phyloP scores from a whole-genome alignment of 2,797 vertebrate genomes.

The Cirrhinus molitorella region DNA sequence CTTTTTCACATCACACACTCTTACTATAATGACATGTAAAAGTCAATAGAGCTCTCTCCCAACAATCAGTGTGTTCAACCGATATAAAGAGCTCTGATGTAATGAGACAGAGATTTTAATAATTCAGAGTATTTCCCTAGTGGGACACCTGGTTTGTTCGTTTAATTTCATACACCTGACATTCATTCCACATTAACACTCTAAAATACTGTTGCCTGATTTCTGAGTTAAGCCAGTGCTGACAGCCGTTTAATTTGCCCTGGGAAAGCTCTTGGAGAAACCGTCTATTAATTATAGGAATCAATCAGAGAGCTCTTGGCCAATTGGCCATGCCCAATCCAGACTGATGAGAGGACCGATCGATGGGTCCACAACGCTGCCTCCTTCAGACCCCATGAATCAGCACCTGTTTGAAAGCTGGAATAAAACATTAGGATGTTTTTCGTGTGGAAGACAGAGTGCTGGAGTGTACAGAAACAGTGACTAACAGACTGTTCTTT shows the following conservation, averaged over 20 bases:
- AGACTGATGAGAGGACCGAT: slow-evolving; percentile 54
- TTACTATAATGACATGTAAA: slow-evolving; percentile 45
- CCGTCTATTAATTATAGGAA: slow-evolving; percentile 55
- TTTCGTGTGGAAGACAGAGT: slow-evolving; percentile 20
- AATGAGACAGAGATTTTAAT: slow-evolving; percentile 62
- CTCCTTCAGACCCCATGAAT: slow-evolving; percentile 56
- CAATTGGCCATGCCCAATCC: slow-evolving; percentile 50
- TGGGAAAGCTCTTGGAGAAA: slow-evolving; percentile 51
- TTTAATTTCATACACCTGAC: slow-evolving; percentile 58
- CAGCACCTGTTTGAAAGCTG: slow-evolving; percentile 53
- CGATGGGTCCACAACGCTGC: slow-evolving; percentile 50
- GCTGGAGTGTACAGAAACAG: slow-evolving; percentile 33
- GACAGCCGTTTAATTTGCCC: slow-evolving; percentile 55
- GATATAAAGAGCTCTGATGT: slow-evolving; percentile 53
- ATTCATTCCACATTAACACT: slow-evolving; percentile 57
- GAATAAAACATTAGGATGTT: slow-evolving; percentile 46
- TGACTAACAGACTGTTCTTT: slow-evolving; percentile 36
- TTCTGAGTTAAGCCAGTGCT: slow-evolving; percentile 54
- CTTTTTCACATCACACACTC: slow-evolving; percentile 38
- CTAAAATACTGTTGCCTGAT: slow-evolving; percentile 48
- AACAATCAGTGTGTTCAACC: slow-evolving; percentile 55
- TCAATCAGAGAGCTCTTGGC: slow-evolving; percentile 42
- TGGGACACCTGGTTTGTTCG: slow-evolving; percentile 55
- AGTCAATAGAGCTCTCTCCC: slow-evolving; percentile 48
- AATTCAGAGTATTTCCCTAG: slow-evolving; percentile 62